These are phyloP conservation scores for Myodes glareolus DNA, from an alignment of 2,113 vertebrate genomes.

Conservation along the genomic window DNA sequence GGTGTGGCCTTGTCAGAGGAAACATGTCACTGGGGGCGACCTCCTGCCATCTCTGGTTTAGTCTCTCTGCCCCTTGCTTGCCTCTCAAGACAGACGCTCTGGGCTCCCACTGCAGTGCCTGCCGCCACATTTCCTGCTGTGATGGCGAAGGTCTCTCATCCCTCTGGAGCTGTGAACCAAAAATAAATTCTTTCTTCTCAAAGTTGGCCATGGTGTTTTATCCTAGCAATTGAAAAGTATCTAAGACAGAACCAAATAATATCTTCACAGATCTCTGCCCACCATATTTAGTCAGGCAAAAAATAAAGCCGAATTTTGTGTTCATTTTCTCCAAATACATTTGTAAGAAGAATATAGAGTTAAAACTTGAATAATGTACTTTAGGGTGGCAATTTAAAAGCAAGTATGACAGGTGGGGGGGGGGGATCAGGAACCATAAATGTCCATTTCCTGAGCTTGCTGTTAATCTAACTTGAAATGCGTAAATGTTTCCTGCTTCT, in stretches of 20 bases:
- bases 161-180: not conserved
- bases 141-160: not conserved
- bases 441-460: slow-evolving; percentile 33
- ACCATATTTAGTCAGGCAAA: not conserved
- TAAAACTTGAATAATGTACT: not conserved
- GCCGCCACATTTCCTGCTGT: not conserved
- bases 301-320: slow-evolving; percentile 18
- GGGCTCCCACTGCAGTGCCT: not conserved
- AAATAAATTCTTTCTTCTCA: not conserved
- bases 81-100: not conserved
- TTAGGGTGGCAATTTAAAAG: slow-evolving; percentile 32
- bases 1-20: not conserved
- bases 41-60: not conserved
- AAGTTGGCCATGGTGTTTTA: too few species aligned
- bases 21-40: not conserved
- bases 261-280: not conserved
- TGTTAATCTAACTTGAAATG: slow-evolving; percentile 51
- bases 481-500: slow-evolving; percentile 40
- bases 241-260: not conserved
- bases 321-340: slow-evolving; percentile 43
- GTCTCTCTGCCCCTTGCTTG: not conserved
- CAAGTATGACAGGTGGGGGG: not conserved
- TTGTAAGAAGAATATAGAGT: not conserved
- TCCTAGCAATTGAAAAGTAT: not conserved
- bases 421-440: not conserved